phyloP scores from a whole-genome alignment of 2,113 vertebrate species.

The Phalacrocorax aristotelis region DNA sequence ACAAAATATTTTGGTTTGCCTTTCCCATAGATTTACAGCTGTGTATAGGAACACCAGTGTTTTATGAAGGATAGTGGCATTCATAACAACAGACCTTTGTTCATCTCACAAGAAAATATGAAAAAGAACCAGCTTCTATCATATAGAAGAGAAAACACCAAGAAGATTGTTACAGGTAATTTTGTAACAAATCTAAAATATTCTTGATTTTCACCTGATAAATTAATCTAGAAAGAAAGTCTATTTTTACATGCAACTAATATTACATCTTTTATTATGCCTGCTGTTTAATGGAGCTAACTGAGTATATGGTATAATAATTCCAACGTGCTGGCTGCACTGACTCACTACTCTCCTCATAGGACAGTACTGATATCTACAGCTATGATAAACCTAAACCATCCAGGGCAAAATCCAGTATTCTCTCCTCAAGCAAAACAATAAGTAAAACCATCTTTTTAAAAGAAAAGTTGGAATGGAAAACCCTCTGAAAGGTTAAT shows the following conservation, averaged over 20 bases:
- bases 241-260: not conserved
- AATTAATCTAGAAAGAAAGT: not conserved
- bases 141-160: not conserved
- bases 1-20: not conserved
- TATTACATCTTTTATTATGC: not conserved
- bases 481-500: not conserved
- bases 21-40: not conserved
- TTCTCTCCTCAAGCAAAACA: not conserved
- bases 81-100: not conserved
- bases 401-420: not conserved
- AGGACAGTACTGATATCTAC: not conserved
- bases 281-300: not conserved
- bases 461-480: not conserved
- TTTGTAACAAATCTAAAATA: not conserved
- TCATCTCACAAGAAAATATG: not conserved
- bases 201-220: not conserved
- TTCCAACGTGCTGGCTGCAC: not conserved
- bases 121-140: not conserved
- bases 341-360: not conserved
- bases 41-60: not conserved
- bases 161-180: not conserved
- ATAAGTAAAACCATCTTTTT: not conserved
- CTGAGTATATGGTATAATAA: not conserved
- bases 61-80: not conserved
- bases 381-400: not conserved